Conservation (phyloP, 1,140 invertebrate species). For the Mya arenaria region DNA sequence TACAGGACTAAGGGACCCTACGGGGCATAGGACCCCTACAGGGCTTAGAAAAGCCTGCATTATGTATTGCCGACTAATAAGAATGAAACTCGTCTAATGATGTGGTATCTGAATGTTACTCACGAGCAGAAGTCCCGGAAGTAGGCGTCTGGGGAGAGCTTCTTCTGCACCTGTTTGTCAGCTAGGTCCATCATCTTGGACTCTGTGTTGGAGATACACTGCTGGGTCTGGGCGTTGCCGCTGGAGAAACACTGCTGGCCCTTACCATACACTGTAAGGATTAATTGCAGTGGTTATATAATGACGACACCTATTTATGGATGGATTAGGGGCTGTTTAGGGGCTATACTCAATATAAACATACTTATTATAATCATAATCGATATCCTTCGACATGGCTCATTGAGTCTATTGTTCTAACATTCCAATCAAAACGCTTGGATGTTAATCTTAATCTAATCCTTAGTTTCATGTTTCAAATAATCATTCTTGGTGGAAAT, state of each 20-base stretch:
- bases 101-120: not conserved
- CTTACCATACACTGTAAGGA: conserved; percentile 21
- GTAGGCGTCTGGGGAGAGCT: conserved; percentile 17
- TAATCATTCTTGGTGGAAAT: not conserved
- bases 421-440: not conserved
- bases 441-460: not conserved
- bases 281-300: not conserved
- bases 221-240: conserved; percentile 6
- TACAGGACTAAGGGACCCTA: not conserved
- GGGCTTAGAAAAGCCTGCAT: not conserved
- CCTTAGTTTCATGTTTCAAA: not conserved
- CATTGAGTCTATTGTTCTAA: not conserved
- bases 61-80: not conserved
- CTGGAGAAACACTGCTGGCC: conserved; percentile 12
- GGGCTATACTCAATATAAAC: not conserved
- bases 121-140: conserved; percentile 35
- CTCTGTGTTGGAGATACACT: conserved; percentile 28
- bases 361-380: not conserved
- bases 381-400: not conserved
- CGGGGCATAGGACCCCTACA: not conserved
- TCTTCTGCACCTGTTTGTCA: conserved; percentile 17
- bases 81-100: not conserved
- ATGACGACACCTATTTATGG: not conserved
- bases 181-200: conserved; percentile 18
- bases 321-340: not conserved